Percentiles rank a stretch among this genome's conserved stretches.
phyloP scores from a whole-genome alignment of 2,888 invertebrate genomes.

The Ophion ventricosus region DNA sequence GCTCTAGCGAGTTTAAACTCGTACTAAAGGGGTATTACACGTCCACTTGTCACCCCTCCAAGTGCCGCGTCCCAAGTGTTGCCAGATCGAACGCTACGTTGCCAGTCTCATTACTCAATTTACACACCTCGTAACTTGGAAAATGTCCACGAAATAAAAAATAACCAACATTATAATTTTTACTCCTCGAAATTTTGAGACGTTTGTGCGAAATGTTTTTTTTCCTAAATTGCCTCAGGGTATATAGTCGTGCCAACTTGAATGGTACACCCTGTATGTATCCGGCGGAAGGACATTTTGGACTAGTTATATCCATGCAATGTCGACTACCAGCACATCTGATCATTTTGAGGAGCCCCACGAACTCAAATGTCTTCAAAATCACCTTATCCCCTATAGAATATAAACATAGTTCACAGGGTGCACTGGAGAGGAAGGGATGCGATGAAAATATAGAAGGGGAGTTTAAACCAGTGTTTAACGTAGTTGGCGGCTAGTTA shows the following conservation, averaged over 20 bases:
- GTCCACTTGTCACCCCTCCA: too few species aligned
- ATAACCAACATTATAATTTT: too few species aligned
- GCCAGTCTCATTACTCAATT: too few species aligned
- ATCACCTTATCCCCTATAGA: neutral
- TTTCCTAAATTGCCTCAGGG: neutral
- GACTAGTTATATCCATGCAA: neutral
- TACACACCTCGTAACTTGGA: too few species aligned
- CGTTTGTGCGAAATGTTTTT: neutral
- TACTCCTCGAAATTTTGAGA: neutral
- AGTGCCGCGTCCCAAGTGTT: too few species aligned
- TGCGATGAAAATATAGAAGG: conserved; percentile 69
- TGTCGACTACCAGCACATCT: neutral
- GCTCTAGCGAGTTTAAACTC: too few species aligned
- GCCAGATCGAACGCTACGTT: too few species aligned
- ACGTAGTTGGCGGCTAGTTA: conserved; percentile 79
- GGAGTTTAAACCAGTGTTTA: conserved; percentile 80
- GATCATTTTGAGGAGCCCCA: neutral
- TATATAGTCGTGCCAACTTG: neutral
- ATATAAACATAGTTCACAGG: conserved; percentile 30
- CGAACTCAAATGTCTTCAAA: neutral
- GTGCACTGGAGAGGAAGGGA: conserved; percentile 53
- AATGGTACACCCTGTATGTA: neutral
- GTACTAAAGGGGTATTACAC: too few species aligned
- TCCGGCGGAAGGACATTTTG: neutral
- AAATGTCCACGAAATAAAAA: too few species aligned